phyloP scores from a whole-genome alignment of 2,113 vertebrate genomes.

The Dasyurus viverrinus region DNA sequence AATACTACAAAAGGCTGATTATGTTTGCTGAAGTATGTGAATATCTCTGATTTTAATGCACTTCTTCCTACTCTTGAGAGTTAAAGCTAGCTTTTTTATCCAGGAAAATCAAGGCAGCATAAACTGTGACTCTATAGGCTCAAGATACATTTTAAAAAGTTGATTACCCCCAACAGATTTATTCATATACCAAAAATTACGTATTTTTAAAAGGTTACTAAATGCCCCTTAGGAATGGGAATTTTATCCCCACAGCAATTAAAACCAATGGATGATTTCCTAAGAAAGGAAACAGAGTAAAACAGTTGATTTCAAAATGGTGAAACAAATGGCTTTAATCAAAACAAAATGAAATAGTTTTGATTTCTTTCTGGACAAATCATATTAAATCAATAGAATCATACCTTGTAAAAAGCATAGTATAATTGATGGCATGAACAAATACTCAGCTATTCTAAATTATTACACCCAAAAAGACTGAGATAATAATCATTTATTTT shows the following conservation, averaged over 20 bases:
- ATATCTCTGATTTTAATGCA: constrained; percentile 36
- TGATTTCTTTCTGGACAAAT: constrained; percentile 5
- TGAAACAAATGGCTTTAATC: constrained; percentile 11
- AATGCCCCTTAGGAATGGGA: constrained; percentile 38
- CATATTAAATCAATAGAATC: not conserved
- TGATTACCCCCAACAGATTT: constrained; percentile 40
- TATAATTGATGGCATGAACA: not conserved
- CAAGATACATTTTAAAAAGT: constrained; percentile 42
- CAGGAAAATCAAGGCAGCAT: constrained; percentile 47
- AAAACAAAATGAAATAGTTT: constrained; percentile 30
- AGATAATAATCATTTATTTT: constrained; percentile 11
- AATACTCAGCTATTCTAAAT: not conserved
- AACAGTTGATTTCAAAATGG: constrained; percentile 8
- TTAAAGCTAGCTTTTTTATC: constrained; percentile 41
- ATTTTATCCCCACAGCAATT: constrained; percentile 48
- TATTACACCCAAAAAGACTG: not conserved
- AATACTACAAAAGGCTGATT: constrained; percentile 32
- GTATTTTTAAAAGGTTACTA: constrained; percentile 37
- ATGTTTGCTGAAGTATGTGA: constrained; percentile 38
- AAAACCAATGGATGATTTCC: constrained; percentile 17
- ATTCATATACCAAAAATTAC: constrained; percentile 40
- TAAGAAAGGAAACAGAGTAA: constrained; percentile 2
- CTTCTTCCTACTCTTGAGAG: constrained; percentile 44
- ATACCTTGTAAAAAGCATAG: not conserved
- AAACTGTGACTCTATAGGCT: constrained; percentile 50